Evolutionary conservation across 2,797 vertebrate species (phyloP), one percentile per base, ranked within the genome.

Genomic region (Tangara arthus): DNA sequence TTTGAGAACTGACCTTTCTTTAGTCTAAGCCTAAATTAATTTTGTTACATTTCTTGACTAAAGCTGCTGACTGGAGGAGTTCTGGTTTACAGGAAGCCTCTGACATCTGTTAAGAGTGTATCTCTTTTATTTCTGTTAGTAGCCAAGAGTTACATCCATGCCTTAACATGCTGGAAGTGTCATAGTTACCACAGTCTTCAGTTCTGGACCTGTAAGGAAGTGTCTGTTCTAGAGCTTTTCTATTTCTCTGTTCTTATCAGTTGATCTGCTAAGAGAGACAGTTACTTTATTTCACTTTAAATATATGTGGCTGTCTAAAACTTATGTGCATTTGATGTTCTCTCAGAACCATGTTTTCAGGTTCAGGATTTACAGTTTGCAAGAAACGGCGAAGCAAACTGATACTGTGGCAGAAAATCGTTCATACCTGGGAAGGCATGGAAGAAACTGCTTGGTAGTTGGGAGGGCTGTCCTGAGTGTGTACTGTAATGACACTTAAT

Each of bases 321-420:
- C 12, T 21, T 35, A 8, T 0, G 0, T 68, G 34, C 4, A 4
- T n/a, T 65, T 18, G 3, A 7, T 28, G 13, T 46, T 88, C 37
- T 83, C 12, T 59, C 3, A 2, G 34, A 72, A 59, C 13, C 6
- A 2, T 15, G 26, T 60, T 88, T 87, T 47, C 15, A 24, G 21
- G 3, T 72, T 61, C 16, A 49, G 30, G 23, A 27, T 64, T 68
- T 70, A 30, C 21, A 11, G 15, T 42, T 90, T 66, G 35, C 7
- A 64, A 42, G 47, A 69, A 79, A 22, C 6, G 30, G 5, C 27
- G 20, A 55, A 63, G 22, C 23, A 53, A 57, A 56, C 22, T 46
- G 59, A 22, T 46, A 15, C 7, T 30, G 28, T 37, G 12, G 39
- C 55, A 69, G 46, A 18, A 79, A 80, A 63, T 20, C 9, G 0